These are phyloP conservation scores for Perizoma flavofasciatum DNA, from an alignment of 2,888 invertebrate genomes.

Conservation along the genomic window DNA sequence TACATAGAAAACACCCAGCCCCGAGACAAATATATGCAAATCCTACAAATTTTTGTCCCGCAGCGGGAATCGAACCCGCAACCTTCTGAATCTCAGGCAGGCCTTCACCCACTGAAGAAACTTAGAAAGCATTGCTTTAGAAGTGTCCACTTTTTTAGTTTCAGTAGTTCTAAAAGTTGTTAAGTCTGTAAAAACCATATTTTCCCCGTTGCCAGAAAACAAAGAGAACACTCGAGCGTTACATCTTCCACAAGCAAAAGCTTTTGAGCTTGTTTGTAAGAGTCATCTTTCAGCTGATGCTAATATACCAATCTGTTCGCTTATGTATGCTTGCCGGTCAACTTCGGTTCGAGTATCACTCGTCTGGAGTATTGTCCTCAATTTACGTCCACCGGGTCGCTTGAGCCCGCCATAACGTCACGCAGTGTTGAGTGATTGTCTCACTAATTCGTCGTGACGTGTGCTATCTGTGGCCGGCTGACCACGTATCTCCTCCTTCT, in stretches of 20 bases:
- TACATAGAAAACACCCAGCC: too few species aligned
- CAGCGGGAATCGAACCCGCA: too few species aligned
- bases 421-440: slow-evolving; percentile 68
- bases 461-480: slow-evolving; percentile 49
- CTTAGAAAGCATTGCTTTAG: too few species aligned
- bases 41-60: too few species aligned
- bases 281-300: slow-evolving; percentile 4
- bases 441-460: slow-evolving; percentile 66
- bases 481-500: slow-evolving; percentile 27
- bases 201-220: slow-evolving; percentile 16
- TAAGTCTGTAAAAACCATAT: too few species aligned
- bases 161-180: too few species aligned
- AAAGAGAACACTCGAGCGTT: slow-evolving; percentile 22
- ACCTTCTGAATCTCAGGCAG: too few species aligned
- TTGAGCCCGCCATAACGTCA: slow-evolving; percentile 56
- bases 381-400: slow-evolving; percentile 63
- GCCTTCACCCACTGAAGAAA: too few species aligned
- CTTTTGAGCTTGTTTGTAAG: slow-evolving; percentile 11
- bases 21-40: too few species aligned
- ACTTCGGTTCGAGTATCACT: slow-evolving; percentile 57
- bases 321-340: slow-evolving; percentile 38
- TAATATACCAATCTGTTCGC: slow-evolving; percentile 15
- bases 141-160: too few species aligned
- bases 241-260: slow-evolving; percentile 17
- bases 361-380: slow-evolving; percentile 62